Evolutionary conservation across 2,113 vertebrate genomes (phyloP), one percentile per base, ranked within the genome.

Genomic region (Thryonomys swinderianus): DNA sequence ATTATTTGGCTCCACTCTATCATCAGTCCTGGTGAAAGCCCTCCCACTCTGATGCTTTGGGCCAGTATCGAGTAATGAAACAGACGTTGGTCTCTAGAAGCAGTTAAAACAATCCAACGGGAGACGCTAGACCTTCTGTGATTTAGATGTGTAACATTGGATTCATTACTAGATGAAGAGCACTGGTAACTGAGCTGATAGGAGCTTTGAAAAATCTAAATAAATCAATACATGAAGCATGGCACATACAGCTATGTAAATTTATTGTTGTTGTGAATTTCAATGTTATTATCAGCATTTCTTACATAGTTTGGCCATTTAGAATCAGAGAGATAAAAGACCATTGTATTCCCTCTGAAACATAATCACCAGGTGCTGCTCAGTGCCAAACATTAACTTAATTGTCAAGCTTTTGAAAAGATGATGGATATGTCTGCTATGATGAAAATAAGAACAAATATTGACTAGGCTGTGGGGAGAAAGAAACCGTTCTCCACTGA

Each of bases 11-110:
- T 10, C 48, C 57, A 34, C 0, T 64, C 5, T 81, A 7, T 2
- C 21, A 27, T 5, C 4, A 14, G 32, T 64, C 6, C 37, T 48
- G 25, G 25, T 32, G 14, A 23, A 10, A 8, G 7, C 16, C 12
- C 45, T 32, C 12, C 17, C 14, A 34, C 21, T 53, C 76, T 71
- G 57, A 57, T 3, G 34, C 23, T 66, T 61, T 55, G 16, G 8
- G 9, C 2, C 6, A 23, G 9, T 7, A 2, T 9, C 11, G 11
- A 2, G 4, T 14, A 4, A 42, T 6, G 4, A 7, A 0, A 11
- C 3, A n/a, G 17, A 71, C n/a, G 32, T 13, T 23, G 32, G 57
- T 48, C 4, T 85, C 30, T 23, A 71, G 6, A 51, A 5, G 2
- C 20, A n/a, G 23, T 2, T 3, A 51, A 40, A 20, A 17, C 2